Base-by-base conservation (phyloP, 2,888 invertebrate species). In the Ormyrus thymus region DNA sequence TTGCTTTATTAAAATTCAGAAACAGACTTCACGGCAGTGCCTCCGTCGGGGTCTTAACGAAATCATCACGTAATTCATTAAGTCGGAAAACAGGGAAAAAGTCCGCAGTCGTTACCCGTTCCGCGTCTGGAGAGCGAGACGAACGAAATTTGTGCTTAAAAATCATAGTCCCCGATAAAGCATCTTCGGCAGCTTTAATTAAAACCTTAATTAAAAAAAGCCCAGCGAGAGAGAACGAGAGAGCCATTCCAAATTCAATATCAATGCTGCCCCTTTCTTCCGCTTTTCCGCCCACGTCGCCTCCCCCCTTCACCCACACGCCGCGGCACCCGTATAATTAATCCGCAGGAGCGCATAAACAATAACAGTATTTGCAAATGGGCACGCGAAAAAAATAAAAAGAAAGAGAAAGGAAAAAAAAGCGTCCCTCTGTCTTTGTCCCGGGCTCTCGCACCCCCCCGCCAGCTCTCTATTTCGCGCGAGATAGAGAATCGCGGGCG, bases 171-270 rank as follows among this genome's bases (percentile, higher is more conserved):
- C n/a, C 56, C 51, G 11, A 65, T 29, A 43, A 51, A 8, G n/a
- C 13, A 51, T 7, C 64, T 45, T 73, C 51, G 58, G 48, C n/a
- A 55, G 45, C 9, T 66, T 79, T 71, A 75, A 79, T 71, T 76
- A 71, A 71, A 79, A 46, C 15, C 66, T 70, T 79, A 65, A 75
- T 79, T 79, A 75, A 75, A 66, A 79, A 45, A 50, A 11, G 5
- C 6, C 4, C 9, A 61, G n/a, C 8, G 46, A 6, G 29, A 29
- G 29, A 29, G 29, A 29, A n/a, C n/a, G 29, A 29, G 29, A 29
- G 56, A 51, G 58, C 13, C 48, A 66, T 72, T 51, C 61, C 43
- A 15, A 72, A 66, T 56, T 73, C 73, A 55, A 73, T 62, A 56
- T 53, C 77, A 68, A 73, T 78, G 43, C n/a, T 15, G 43, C 13